These are phyloP conservation scores for Metopolophium dirhodum DNA, from an alignment of 1,140 invertebrate species.

Conservation along the genomic window DNA sequence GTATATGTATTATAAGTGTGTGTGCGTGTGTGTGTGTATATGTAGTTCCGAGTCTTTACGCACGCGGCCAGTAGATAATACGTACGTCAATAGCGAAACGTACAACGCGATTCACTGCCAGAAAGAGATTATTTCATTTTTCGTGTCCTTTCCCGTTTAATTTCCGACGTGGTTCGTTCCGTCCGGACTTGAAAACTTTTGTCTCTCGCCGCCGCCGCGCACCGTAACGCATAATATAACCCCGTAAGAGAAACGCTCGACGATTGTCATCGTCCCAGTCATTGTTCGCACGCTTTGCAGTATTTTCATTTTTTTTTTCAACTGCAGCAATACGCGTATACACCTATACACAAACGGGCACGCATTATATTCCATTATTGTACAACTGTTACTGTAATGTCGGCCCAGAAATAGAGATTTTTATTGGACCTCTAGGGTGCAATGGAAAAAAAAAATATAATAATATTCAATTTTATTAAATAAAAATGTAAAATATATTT, in stretches of 20 bases:
- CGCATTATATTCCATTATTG: neutral
- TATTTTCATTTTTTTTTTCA: neutral
- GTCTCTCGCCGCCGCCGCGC: neutral
- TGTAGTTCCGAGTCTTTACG: neutral
- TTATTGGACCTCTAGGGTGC: neutral
- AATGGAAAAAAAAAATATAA: neutral
- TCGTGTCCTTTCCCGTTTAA: neutral
- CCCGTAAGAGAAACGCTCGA: neutral
- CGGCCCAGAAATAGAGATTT: neutral
- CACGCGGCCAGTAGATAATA: neutral
- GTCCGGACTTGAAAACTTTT: neutral
- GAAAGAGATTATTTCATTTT: slow-evolving; percentile 2
- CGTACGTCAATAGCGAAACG: neutral
- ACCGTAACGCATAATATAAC: neutral
- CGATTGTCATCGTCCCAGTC: neutral
- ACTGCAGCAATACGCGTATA: neutral
- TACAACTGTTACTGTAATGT: slow-evolving; percentile 1
- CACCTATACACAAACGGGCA: neutral
- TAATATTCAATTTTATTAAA: slow-evolving; percentile 28
- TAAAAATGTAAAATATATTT: neutral
- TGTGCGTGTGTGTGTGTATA: neutral
- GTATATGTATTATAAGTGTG: neutral
- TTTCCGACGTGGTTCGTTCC: neutral
- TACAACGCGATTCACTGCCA: neutral
- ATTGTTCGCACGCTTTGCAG: neutral